Percentiles rank a stretch among this genome's conserved stretches.
These are phyloP conservation scores for Globicephala melas DNA, from an alignment of 2,113 vertebrate genomes.

Conservation along the genomic window DNA sequence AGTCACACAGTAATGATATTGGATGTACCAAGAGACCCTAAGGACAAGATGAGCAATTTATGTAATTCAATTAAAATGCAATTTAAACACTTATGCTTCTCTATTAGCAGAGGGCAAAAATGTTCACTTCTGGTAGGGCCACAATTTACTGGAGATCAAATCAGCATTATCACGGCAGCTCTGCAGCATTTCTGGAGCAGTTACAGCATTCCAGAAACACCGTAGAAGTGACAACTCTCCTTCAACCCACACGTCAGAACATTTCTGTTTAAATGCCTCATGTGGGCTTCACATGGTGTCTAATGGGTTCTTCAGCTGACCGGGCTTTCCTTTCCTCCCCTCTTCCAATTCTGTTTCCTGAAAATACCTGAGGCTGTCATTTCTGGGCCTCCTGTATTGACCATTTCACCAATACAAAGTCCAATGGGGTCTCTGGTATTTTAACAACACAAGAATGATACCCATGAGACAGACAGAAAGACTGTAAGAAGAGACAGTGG, in stretches of 20 bases:
- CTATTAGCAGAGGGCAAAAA: neutral
- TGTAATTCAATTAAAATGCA: neutral
- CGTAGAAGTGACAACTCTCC: neutral
- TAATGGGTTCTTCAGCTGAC: neutral
- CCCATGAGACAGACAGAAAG: neutral
- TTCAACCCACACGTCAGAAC: neutral
- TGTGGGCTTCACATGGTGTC: neutral
- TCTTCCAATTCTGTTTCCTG: neutral
- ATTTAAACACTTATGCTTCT: neutral
- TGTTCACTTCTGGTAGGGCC: neutral
- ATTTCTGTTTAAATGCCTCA: neutral
- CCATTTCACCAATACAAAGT: constrained; percentile 15
- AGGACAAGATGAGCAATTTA: neutral
- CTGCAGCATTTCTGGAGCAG: neutral
- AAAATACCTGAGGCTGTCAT: neutral
- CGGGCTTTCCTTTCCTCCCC: neutral
- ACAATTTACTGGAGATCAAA: neutral
- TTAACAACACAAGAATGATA: constrained; percentile 9
- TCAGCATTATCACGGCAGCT: neutral
- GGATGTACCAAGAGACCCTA: neutral
- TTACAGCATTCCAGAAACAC: neutral
- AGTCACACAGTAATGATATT: neutral
- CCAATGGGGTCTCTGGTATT: neutral
- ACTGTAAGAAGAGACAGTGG: neutral
- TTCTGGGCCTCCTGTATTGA: neutral